Conservation (phyloP, 2,888 invertebrate species). For the Platycheirus rosarum region DNA sequence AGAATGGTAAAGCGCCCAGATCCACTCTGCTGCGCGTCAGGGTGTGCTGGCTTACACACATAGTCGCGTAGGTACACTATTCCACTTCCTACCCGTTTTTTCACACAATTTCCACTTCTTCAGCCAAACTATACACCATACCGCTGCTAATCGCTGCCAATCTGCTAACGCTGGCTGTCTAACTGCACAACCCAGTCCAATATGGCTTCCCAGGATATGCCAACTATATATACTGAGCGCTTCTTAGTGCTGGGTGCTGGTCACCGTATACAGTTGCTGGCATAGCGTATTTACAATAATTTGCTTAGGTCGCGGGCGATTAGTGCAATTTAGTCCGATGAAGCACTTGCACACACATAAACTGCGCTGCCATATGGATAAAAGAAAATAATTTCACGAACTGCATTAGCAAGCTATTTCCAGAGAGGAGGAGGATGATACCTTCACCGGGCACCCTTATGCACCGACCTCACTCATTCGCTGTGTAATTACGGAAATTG, state of each 20-base stretch:
- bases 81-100: slow-evolving; percentile 53
- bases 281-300: slow-evolving; percentile 71
- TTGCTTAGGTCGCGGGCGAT: slow-evolving; percentile 74
- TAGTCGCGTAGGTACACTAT: slow-evolving; percentile 35
- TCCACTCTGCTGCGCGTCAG: background rate
- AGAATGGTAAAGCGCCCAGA: slow-evolving; percentile 27
- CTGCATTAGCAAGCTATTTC: slow-evolving; percentile 52
- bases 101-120: slow-evolving; percentile 50
- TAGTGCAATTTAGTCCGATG: slow-evolving; percentile 70
- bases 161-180: slow-evolving; percentile 67
- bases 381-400: slow-evolving; percentile 72
- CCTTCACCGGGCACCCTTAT: slow-evolving; percentile 48
- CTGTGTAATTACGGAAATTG: slow-evolving; percentile 82
- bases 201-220: slow-evolving; percentile 64
- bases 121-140: slow-evolving; percentile 33
- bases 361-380: slow-evolving; percentile 61
- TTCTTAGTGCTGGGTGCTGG: slow-evolving; percentile 37
- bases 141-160: slow-evolving; percentile 63
- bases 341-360: slow-evolving; percentile 42
- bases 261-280: slow-evolving; percentile 57
- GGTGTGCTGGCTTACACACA: slow-evolving; percentile 9
- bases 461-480: slow-evolving; percentile 67
- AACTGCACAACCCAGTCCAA: slow-evolving; percentile 47
- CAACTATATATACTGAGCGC: background rate
- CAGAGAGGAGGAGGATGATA: slow-evolving; percentile 27